Evolutionary conservation across 2,888 invertebrate genomes (phyloP).

Genomic region (Trachelus troglodyta): DNA sequence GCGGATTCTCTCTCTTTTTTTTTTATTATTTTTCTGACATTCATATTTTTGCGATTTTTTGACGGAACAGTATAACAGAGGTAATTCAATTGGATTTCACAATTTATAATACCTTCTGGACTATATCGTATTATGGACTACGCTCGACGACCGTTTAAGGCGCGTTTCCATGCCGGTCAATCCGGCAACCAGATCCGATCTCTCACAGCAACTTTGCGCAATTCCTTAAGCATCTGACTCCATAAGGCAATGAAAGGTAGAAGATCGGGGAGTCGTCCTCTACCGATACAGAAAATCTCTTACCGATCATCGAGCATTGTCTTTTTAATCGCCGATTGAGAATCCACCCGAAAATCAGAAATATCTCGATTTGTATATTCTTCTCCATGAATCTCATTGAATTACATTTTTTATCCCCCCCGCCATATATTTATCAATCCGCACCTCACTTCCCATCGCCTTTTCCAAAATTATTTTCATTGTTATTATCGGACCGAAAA

Average conservation of each 20-base stretch:
- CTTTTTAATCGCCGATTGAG: background rate
- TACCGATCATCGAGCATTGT: background rate
- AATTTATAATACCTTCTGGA: background rate
- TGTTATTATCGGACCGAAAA: conserved; percentile 16
- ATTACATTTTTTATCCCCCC: too few relatives aligned
- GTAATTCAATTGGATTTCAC: background rate
- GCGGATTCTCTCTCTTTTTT: background rate
- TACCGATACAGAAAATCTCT: background rate
- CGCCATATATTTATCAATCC: too few relatives aligned
- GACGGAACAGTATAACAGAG: background rate
- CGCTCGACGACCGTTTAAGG: background rate
- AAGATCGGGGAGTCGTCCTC: background rate
- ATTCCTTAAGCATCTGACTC: background rate
- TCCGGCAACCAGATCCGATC: background rate
- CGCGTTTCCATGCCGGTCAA: background rate
- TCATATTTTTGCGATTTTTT: background rate
- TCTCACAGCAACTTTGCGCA: background rate
- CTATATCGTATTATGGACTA: background rate
- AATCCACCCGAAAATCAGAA: background rate
- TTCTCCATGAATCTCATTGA: too few relatives aligned
- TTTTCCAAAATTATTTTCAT: background rate
- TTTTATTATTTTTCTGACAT: background rate
- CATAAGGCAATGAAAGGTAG: background rate
- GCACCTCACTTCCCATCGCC: accelerated
- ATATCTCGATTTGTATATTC: too few relatives aligned